Evolutionary conservation across 2,113 vertebrate genomes (phyloP).

Genomic region (Cacatua alba): DNA sequence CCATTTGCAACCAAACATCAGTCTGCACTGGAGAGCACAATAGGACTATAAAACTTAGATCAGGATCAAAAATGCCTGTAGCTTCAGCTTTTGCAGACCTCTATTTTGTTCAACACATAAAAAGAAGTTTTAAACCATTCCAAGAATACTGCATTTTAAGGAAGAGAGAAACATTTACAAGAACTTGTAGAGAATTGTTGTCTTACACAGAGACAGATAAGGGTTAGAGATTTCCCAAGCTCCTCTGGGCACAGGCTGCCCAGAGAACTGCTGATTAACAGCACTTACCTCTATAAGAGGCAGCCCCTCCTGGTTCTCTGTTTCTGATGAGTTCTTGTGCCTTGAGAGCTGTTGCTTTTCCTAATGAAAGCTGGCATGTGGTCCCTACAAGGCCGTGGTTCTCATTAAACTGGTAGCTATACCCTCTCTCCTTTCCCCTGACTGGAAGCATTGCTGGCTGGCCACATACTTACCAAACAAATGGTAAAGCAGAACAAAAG

Average conservation of each 20-base stretch:
- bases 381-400: background rate
- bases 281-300: background rate
- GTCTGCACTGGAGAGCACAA: background rate
- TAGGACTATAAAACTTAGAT: background rate
- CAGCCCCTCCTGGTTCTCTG: background rate
- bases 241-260: background rate
- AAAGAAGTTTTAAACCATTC: background rate
- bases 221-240: background rate
- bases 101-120: background rate
- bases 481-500: background rate
- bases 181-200: background rate
- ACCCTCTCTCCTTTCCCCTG: background rate
- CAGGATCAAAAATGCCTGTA: background rate
- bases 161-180: background rate
- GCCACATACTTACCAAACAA: background rate
- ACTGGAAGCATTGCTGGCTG: background rate
- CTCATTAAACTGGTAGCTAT: background rate
- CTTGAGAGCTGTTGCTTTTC: background rate
- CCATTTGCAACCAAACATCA: background rate
- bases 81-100: background rate
- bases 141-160: background rate
- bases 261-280: background rate
- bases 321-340: background rate
- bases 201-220: background rate
- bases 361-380: background rate